These are phyloP conservation scores for Schizotus pectinicornis DNA, from an alignment of 2,888 invertebrate genomes.

Conservation along the genomic window DNA sequence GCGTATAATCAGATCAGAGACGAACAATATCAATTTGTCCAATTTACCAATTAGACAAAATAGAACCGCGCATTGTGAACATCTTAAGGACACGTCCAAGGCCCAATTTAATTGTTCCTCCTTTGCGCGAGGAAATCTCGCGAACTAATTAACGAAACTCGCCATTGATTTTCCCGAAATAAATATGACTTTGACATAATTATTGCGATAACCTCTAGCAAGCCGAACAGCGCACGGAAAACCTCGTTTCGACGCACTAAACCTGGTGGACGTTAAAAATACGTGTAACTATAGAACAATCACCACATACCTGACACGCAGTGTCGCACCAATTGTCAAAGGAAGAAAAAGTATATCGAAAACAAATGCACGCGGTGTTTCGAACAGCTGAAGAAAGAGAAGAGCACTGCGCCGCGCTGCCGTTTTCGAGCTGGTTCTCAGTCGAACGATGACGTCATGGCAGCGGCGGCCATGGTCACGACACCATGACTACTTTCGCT, in stretches of 20 bases:
- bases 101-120: neutral
- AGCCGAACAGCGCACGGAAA: neutral
- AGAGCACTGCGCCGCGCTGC: neutral
- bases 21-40: neutral
- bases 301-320: neutral
- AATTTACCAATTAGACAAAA: constrained; percentile 1
- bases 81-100: neutral
- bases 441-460: constrained; percentile 13
- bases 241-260: constrained; percentile 2
- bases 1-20: no score
- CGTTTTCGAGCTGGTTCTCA: constrained; percentile 12
- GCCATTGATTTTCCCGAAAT: constrained; percentile 21
- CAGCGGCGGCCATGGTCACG: constrained; percentile 10
- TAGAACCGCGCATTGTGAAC: neutral
- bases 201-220: constrained; percentile 22
- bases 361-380: constrained; percentile 2
- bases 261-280: neutral
- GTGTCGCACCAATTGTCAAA: neutral
- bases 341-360: neutral
- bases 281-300: neutral
- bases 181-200: constrained; percentile 25
- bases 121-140: neutral
- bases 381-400: no score
- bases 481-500: constrained; percentile 8
- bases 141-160: neutral